These are phyloP conservation scores for Struthidea cinerea DNA, from an alignment of 2,113 vertebrate genomes.

Conservation along the genomic window DNA sequence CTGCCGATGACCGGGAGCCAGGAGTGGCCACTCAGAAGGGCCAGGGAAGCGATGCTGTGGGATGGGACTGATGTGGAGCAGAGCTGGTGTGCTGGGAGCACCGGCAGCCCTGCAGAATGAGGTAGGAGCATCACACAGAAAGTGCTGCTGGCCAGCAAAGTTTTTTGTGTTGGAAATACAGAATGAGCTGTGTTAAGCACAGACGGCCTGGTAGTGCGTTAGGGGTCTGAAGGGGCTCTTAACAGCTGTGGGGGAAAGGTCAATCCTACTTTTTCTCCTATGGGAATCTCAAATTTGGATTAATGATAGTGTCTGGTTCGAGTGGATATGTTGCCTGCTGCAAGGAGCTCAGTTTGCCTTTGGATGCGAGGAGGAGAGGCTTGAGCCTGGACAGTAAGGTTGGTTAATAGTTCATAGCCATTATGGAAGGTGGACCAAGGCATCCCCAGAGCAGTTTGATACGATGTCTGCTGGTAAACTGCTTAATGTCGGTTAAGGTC, in stretches of 20 bases:
- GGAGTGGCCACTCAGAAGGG: rapidly evolving
- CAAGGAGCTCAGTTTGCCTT: background rate
- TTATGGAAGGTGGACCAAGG: background rate
- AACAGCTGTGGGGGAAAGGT: background rate
- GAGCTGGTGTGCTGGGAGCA: background rate
- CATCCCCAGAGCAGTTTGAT: background rate
- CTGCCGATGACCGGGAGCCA: background rate
- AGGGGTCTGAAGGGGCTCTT: background rate
- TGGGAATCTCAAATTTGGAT: background rate
- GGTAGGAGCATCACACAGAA: background rate
- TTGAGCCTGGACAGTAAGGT: background rate
- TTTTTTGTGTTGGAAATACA: background rate
- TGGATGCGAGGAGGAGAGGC: background rate
- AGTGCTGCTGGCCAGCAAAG: background rate
- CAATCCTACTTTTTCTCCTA: rapidly evolving
- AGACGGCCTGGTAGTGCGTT: background rate
- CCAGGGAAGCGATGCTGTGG: background rate
- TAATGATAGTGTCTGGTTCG: background rate
- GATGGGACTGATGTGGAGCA: background rate
- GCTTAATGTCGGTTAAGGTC: background rate
- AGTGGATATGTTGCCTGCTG: background rate
- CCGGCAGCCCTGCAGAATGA: background rate
- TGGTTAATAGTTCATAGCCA: background rate
- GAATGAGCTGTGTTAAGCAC: background rate
- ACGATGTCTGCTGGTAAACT: background rate